These are phyloP conservation scores for Piprites chloris DNA, from an alignment of 2,113 vertebrate species.

Conservation along the genomic window DNA sequence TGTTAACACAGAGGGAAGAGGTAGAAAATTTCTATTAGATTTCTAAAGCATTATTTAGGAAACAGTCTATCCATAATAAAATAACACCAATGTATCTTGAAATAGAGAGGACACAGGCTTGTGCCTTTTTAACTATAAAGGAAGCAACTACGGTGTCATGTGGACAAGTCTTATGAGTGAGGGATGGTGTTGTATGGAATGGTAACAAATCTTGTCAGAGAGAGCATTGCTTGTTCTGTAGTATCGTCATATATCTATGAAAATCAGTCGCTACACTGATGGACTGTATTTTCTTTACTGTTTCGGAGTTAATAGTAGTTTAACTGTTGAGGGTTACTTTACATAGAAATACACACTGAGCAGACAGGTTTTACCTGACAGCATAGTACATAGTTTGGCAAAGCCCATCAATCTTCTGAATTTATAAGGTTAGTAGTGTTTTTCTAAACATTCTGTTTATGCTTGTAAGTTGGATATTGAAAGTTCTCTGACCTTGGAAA, in stretches of 20 bases:
- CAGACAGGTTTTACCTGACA: background rate
- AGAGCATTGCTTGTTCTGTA: background rate
- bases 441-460: background rate
- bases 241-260: background rate
- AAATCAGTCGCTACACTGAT: background rate
- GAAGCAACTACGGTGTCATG: background rate
- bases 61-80: background rate
- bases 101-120: background rate
- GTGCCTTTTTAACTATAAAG: background rate
- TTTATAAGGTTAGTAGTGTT: background rate
- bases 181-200: background rate
- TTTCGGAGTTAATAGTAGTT: background rate
- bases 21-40: background rate
- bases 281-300: background rate
- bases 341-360: background rate
- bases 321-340: background rate
- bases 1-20: background rate
- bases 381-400: background rate
- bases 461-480: background rate
- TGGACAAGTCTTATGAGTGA: background rate
- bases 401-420: background rate
- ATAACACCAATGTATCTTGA: accelerated
- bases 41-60: background rate
- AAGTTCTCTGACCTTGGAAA: background rate
- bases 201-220: background rate